Conservation (phyloP, 1,140 invertebrate genomes). For the Zaprionus camerounensis region DNA sequence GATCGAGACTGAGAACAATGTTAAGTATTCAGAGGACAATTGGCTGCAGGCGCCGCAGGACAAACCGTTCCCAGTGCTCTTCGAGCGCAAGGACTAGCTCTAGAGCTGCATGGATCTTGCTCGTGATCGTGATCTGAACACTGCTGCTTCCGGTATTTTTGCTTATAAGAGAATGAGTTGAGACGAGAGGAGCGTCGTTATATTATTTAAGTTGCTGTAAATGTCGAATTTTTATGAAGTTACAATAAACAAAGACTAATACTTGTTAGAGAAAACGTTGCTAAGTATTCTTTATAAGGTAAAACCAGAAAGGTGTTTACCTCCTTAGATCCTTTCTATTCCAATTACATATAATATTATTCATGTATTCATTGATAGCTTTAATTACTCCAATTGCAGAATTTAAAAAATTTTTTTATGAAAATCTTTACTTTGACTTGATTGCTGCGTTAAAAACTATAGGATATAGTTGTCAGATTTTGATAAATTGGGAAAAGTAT, state of each 20-base stretch:
- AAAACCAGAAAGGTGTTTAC: too few relatives aligned
- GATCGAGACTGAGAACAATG: slow-evolving; percentile 90
- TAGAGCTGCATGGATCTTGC: background rate
- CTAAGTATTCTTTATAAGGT: background rate
- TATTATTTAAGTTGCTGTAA: slow-evolving; percentile 49
- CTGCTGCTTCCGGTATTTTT: slow-evolving; percentile 62
- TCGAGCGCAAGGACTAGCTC: slow-evolving; percentile 83
- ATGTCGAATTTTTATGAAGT: slow-evolving; percentile 44
- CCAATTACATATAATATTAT: too few relatives aligned
- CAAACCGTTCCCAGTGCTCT: slow-evolving; percentile 87
- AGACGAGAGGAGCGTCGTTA: slow-evolving; percentile 30
- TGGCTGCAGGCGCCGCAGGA: slow-evolving; percentile 91
- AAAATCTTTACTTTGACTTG: too few relatives aligned
- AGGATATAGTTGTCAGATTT: too few relatives aligned
- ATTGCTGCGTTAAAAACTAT: too few relatives aligned
- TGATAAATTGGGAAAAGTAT: too few relatives aligned
- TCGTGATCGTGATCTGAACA: slow-evolving; percentile 20
- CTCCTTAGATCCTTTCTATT: too few relatives aligned
- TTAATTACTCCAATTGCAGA: too few relatives aligned
- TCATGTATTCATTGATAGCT: too few relatives aligned
- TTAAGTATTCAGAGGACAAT: slow-evolving; percentile 91
- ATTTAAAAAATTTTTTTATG: too few relatives aligned
- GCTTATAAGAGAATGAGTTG: slow-evolving; percentile 48
- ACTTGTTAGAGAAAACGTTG: slow-evolving; percentile 2
- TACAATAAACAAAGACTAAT: slow-evolving; percentile 35